Evolutionary conservation across 1,140 invertebrate genomes (phyloP).

Genomic region (Trichonephila inaurata): DNA sequence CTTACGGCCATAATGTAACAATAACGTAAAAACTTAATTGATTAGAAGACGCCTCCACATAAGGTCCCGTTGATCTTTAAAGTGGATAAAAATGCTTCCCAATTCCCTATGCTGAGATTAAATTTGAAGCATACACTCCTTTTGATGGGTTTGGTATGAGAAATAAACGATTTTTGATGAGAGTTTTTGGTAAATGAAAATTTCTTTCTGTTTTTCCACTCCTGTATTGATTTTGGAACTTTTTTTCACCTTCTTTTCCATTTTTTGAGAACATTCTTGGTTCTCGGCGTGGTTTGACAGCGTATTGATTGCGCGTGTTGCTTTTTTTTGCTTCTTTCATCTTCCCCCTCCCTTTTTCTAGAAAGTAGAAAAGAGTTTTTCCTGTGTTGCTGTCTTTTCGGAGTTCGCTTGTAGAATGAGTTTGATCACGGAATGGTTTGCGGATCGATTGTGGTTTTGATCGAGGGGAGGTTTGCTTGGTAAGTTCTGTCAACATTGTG

Average conservation of each 20-base stretch:
- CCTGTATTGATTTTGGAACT: slow-evolving; percentile 17
- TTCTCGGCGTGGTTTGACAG: neutral
- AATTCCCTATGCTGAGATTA: neutral
- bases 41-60: slow-evolving; percentile 64
- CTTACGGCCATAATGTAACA: slow-evolving; percentile 59
- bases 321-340: neutral
- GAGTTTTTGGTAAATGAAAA: slow-evolving; percentile 23
- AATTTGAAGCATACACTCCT: neutral
- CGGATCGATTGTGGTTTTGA: neutral
- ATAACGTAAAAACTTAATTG: slow-evolving; percentile 73
- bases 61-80: slow-evolving; percentile 35
- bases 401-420: neutral
- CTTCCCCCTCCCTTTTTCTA: neutral
- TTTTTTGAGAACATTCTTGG: neutral
- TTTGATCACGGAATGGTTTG: slow-evolving; percentile 19
- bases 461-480: neutral
- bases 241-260: neutral
- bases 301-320: neutral
- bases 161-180: slow-evolving; percentile 36
- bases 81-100: slow-evolving; percentile 13
- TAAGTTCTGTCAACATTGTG: slow-evolving; percentile 12
- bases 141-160: slow-evolving; percentile 22
- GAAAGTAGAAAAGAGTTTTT: slow-evolving; percentile 29
- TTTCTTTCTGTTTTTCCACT: neutral
- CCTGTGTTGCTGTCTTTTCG: slow-evolving; percentile 16